Conservation (phyloP, 2,888 invertebrate genomes). For the Pseudeuparius sepicola region DNA sequence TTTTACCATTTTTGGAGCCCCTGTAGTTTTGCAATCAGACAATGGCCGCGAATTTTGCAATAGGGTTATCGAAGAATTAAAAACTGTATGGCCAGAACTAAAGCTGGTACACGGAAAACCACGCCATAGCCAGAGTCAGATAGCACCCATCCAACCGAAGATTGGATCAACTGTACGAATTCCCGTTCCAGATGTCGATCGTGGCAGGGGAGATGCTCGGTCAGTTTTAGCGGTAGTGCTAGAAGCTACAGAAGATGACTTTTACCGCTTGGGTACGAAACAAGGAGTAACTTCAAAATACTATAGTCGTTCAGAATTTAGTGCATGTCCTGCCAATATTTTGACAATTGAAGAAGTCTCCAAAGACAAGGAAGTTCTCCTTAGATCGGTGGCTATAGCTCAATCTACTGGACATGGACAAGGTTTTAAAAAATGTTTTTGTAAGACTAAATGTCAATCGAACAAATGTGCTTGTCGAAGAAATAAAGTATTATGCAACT, state of each 20-base stretch:
- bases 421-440: too few relatives aligned
- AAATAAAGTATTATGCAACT: conserved; percentile 8
- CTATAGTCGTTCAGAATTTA: conserved; percentile 16
- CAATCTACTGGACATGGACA: conserved; percentile 14
- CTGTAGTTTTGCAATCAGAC: conserved; percentile 26
- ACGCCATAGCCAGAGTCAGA: conserved; percentile 16
- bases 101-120: conserved; percentile 20
- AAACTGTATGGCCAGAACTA: conserved; percentile 14
- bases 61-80: conserved; percentile 9
- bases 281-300: conserved; percentile 17
- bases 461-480: conserved; percentile 9
- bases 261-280: conserved; percentile 19
- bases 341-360: conserved; percentile 15
- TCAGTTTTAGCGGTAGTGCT: conserved; percentile 21
- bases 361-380: conserved; percentile 13
- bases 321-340: conserved; percentile 15
- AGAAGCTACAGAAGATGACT: conserved; percentile 19
- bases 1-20: conserved; percentile 28
- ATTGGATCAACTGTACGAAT: conserved; percentile 19
- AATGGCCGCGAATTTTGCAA: conserved; percentile 21
- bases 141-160: conserved; percentile 11
- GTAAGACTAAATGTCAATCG: conserved; percentile 9
- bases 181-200: conserved; percentile 21
- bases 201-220: conserved; percentile 19
- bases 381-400: conserved; percentile 14